Base-by-base conservation (phyloP, 2,888 invertebrate species). In the Dasypolia templi region DNA sequence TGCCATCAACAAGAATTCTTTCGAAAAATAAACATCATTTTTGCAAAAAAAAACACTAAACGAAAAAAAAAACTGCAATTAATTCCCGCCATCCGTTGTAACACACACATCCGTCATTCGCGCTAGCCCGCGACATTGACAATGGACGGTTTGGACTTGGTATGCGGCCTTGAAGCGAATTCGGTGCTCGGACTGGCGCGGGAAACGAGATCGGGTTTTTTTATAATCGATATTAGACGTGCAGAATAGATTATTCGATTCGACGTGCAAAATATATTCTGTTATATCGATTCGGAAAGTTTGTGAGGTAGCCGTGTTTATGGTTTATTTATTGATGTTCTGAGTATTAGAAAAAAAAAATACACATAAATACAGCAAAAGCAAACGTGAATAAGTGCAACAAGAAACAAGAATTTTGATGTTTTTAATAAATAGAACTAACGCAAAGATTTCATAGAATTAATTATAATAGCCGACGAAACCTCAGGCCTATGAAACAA, bases 81-180 rank as follows among this genome's bases (percentile, higher is more conserved):
- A 76, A 72, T 87, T 90, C 91, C 91, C 91, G 92, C 75, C 77
- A 77, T 63, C 63, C 42, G 89, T 90, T 92, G 91, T 84, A 64
- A 80, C 81, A 67, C 92, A 94, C 91, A 91, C 88, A 94, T 94
- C 92, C 92, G 92, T 95, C 94, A 92, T 91, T 87, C 85, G 87
- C 89, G 80, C 81, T 86, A 87, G 91, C 87, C 89, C 85, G 91
- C 91, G 95, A 95, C 96, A 95, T 96, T 96, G 96, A 95, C 96
- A 96, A 95, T 95, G 93, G 90, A 89, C 89, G 81, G 92, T 94
- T 94, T 91, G 92, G 93, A 95, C 91, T 92, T 94, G 95, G 95
- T 94, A 96, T 95, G 95, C 90, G 95, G 92, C 96, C 95, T 95
- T 96, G 96, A 93, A 92, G 91, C 93, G 91, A 92, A 92, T 94